A percentile compares a stretch with the other conserved stretches of the same genome.
Evolutionary conservation across 2,888 invertebrate genomes (phyloP).

Genomic region (Palloptera scutellata): DNA sequence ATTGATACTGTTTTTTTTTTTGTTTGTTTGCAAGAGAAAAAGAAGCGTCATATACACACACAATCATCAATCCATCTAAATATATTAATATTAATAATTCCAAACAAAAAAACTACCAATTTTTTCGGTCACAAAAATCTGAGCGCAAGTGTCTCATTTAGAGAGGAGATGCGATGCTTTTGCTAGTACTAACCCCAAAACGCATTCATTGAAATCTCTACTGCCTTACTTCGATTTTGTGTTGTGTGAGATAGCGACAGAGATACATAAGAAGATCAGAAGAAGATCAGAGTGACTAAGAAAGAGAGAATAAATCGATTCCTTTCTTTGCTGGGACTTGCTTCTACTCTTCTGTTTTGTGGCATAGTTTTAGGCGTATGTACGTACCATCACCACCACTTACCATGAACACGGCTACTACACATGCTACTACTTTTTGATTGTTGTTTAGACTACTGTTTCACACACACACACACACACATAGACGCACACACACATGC

Average conservation of each 20-base stretch:
- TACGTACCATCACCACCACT: background rate
- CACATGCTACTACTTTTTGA: background rate
- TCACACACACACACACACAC: conserved; percentile 15
- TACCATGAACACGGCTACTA: background rate
- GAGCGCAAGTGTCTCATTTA: too few species aligned
- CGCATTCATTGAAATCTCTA: background rate
- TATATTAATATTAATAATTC: background rate
- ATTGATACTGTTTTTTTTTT: too few species aligned
- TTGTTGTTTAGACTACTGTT: background rate
- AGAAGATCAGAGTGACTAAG: background rate
- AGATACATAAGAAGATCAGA: too few species aligned
- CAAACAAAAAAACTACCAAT: too few species aligned
- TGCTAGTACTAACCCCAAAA: too few species aligned
- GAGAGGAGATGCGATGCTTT: too few species aligned
- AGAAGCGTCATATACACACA: background rate
- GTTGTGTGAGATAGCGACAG: too few species aligned
- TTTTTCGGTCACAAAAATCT: too few species aligned
- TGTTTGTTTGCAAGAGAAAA: too few species aligned
- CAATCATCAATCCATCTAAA: background rate
- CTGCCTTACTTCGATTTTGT: too few species aligned
- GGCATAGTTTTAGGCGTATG: background rate
- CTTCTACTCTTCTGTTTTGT: too few species aligned
- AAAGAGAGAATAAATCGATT: background rate
- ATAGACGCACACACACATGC: conserved; percentile 22
- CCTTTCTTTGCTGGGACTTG: too few species aligned